Evolutionary conservation across 2,888 invertebrate species (phyloP).

Genomic region (Epicampocera succincta): DNA sequence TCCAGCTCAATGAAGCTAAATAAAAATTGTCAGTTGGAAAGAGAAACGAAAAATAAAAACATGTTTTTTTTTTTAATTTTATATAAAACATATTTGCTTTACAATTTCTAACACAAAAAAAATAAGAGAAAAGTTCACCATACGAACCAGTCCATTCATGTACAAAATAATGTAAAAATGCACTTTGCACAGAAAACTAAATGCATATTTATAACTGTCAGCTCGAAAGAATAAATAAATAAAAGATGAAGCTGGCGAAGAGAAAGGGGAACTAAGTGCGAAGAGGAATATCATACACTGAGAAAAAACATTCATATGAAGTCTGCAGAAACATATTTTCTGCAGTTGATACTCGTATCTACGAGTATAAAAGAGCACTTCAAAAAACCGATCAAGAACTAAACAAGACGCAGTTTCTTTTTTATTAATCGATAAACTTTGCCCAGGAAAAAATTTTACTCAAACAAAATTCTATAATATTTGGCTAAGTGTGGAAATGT

Average conservation of each 20-base stretch:
- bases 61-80: slow-evolving; percentile 44
- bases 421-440: too few relatives aligned
- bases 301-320: background rate
- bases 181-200: slow-evolving; percentile 63
- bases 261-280: background rate
- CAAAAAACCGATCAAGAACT: too few relatives aligned
- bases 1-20: slow-evolving; percentile 68
- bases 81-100: slow-evolving; percentile 58
- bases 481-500: too few relatives aligned
- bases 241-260: background rate
- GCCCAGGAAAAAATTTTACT: too few relatives aligned
- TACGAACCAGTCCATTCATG: slow-evolving; percentile 48
- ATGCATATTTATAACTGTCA: slow-evolving; percentile 68
- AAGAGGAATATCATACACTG: background rate
- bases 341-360: too few relatives aligned
- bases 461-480: too few relatives aligned
- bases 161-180: slow-evolving; percentile 58
- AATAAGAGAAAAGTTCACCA: slow-evolving; percentile 22
- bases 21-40: slow-evolving; percentile 65
- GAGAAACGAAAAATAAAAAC: slow-evolving; percentile 31
- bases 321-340: background rate
- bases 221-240: slow-evolving; percentile 30
- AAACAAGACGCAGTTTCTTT: too few relatives aligned
- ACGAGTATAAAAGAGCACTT: too few relatives aligned
- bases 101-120: slow-evolving; percentile 35